Evolutionary conservation across 2,113 vertebrate species (phyloP).

Genomic region (Stegostoma tigrinum): DNA sequence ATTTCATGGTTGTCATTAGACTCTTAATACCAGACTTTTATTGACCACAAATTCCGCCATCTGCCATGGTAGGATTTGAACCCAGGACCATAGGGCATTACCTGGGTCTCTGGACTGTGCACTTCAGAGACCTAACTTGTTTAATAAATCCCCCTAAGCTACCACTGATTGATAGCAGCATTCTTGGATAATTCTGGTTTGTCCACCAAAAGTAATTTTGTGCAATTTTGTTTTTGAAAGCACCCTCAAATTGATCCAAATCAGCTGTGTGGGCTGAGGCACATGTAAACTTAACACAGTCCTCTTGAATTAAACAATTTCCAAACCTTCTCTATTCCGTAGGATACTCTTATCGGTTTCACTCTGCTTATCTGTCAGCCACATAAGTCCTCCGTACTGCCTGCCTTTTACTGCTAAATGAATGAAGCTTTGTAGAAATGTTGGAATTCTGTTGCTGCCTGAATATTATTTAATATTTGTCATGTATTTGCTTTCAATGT

Average conservation of each 20-base stretch:
- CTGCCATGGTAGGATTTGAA: no score
- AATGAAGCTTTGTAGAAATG: background rate
- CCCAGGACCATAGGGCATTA: no score
- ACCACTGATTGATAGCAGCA: background rate
- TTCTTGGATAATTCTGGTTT: background rate
- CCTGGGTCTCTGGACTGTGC: background rate
- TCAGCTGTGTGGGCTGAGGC: background rate
- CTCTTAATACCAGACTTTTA: no score
- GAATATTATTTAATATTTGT: background rate
- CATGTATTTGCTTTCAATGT: background rate
- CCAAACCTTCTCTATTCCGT: background rate
- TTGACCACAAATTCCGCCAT: no score
- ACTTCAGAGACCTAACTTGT: background rate
- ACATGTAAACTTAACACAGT: background rate
- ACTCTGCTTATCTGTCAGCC: background rate
- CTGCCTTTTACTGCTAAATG: background rate
- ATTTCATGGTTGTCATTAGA: no score
- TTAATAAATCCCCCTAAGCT: background rate
- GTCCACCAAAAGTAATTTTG: background rate
- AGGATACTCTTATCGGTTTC: background rate
- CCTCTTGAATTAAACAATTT: background rate
- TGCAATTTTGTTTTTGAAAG: background rate
- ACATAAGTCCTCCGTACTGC: background rate
- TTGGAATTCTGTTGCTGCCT: background rate
- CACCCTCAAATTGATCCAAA: background rate